Evolutionary conservation across 2,888 invertebrate species (phyloP).

Genomic region (Coelogynopora nodosa): DNA sequence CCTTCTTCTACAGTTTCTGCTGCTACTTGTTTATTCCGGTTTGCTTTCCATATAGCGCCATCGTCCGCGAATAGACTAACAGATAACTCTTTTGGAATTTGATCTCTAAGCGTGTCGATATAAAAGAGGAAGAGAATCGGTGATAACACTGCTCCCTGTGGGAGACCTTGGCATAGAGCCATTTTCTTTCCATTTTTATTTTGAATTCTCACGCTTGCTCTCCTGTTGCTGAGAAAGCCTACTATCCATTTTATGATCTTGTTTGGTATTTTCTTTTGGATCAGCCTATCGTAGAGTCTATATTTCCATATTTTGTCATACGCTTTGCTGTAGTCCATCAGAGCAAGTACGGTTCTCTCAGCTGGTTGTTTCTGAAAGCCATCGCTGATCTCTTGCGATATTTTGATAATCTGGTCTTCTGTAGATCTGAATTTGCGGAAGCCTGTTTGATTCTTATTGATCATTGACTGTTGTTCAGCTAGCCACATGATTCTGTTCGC

Average conservation of each 20-base stretch:
- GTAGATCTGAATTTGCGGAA: background rate
- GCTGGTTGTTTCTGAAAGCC: background rate
- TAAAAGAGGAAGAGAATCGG: background rate
- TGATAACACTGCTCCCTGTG: background rate
- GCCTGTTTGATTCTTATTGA: background rate
- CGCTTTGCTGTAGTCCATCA: background rate
- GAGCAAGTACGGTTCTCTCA: background rate
- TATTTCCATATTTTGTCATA: background rate
- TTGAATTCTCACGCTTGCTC: background rate
- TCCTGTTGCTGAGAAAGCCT: background rate
- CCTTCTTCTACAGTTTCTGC: too few relatives aligned
- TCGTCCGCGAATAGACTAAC: background rate
- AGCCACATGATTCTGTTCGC: background rate
- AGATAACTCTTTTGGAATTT: background rate
- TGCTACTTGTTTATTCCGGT: too few relatives aligned
- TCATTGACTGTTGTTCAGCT: background rate
- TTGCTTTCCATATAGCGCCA: background rate
- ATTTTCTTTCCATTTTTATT: background rate
- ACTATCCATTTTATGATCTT: background rate
- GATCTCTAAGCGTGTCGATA: background rate
- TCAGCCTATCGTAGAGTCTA: background rate
- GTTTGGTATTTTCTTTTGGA: background rate
- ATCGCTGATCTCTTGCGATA: background rate
- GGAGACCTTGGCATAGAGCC: background rate
- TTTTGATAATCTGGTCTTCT: background rate